Evolutionary conservation across 2,888 invertebrate genomes (phyloP).

Genomic region (Platerodrilus igneus): DNA sequence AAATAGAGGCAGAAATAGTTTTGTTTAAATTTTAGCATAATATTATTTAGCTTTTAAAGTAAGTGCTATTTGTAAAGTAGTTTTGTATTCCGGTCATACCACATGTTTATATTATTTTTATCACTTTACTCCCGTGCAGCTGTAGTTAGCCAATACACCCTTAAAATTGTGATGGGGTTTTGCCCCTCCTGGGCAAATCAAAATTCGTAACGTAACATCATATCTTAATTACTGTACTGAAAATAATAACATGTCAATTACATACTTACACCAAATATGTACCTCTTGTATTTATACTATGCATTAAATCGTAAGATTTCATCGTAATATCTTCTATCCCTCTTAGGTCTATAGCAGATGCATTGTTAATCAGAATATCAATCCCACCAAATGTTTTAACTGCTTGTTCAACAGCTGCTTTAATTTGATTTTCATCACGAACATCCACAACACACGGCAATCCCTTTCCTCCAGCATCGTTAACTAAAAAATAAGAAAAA

Average conservation of each 20-base stretch:
- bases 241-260: neutral
- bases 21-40: too few species aligned
- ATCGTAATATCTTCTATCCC: conserved; percentile 81
- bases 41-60: too few species aligned
- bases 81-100: too few species aligned
- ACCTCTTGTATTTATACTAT: conserved; percentile 88
- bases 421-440: conserved; percentile 72
- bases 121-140: too few species aligned
- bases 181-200: too few species aligned
- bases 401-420: conserved; percentile 67
- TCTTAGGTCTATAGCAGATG: conserved; percentile 87
- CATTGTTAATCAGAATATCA: conserved; percentile 93
- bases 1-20: too few species aligned
- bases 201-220: too few species aligned
- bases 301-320: conserved; percentile 97
- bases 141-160: too few species aligned
- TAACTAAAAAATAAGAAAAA: conserved; percentile 63
- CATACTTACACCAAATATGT: conserved; percentile 83
- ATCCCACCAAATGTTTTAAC: conserved; percentile 90
- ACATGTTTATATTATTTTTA: too few species aligned
- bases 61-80: too few species aligned
- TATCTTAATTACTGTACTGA: too few species aligned
- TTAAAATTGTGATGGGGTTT: too few species aligned
- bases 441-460: conserved; percentile 86
- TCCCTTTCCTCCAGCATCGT: conserved; percentile 79